Percentiles rank a stretch among this genome's conserved stretches.
Conservation (phyloP, 2,888 invertebrate genomes). For the Graphium colonna region DNA sequence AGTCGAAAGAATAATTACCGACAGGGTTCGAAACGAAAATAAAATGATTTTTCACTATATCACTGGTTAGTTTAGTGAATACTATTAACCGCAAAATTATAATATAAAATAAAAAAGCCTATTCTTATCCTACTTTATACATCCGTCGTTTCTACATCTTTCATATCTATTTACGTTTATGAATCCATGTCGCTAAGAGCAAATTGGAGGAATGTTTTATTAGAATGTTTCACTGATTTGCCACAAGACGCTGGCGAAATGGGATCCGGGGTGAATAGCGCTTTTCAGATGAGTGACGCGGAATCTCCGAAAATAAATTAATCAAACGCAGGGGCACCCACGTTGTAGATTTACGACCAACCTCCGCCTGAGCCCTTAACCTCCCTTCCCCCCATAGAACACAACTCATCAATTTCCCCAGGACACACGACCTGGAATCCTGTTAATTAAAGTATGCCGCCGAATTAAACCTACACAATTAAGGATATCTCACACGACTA, state of each 20-base stretch:
- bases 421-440: conserved; percentile 64
- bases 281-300: conserved; percentile 53
- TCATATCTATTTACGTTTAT: no score
- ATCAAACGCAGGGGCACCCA: conserved; percentile 56
- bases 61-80: no score
- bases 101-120: no score
- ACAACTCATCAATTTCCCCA: conserved; percentile 73
- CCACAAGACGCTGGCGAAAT: conserved; percentile 3
- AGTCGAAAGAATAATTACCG: no score
- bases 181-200: no score
- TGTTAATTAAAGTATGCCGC: conserved; percentile 73
- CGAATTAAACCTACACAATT: conserved; percentile 55
- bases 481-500: conserved; percentile 31
- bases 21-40: no score
- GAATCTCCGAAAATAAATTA: conserved; percentile 65
- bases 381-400: conserved; percentile 39
- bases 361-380: conserved; percentile 30
- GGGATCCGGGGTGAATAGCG: conserved; percentile 42
- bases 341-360: conserved; percentile 66
- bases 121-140: no score
- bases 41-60: no score
- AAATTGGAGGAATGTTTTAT: no score
- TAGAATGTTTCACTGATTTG: no score
- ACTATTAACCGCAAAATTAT: no score
- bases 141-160: no score